These are phyloP conservation scores for Dendroctonus valens DNA, from an alignment of 1,140 invertebrate species.

Conservation along the genomic window DNA sequence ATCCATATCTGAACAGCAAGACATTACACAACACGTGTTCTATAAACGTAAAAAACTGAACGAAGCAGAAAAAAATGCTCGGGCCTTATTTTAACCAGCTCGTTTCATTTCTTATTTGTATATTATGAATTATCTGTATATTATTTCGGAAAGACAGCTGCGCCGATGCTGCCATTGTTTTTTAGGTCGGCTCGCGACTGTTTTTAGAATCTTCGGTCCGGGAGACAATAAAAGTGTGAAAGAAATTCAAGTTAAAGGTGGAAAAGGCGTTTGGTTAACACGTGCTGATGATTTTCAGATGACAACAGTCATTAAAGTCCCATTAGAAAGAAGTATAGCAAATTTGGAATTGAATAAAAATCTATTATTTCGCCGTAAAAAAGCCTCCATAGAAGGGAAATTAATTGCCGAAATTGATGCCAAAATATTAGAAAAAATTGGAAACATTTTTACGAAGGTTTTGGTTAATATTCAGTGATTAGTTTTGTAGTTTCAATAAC, in stretches of 20 bases:
- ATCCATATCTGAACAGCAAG: slow-evolving; percentile 6
- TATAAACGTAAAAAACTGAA: slow-evolving; percentile 14
- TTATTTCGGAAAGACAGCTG: slow-evolving; percentile 31
- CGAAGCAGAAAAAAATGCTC: slow-evolving; percentile 20
- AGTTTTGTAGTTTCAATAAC: no score
- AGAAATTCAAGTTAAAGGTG: slow-evolving; percentile 15
- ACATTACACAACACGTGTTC: slow-evolving; percentile 30
- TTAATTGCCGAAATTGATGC: no score
- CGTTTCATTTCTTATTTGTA: slow-evolving; percentile 29
- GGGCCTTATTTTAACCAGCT: slow-evolving; percentile 28
- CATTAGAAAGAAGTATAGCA: no score
- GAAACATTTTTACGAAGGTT: no score
- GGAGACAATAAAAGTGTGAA: slow-evolving; percentile 32
- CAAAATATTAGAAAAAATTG: no score
- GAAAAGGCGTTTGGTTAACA: slow-evolving; percentile 3
- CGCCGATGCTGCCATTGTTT: slow-evolving; percentile 22
- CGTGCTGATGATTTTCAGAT: slow-evolving; percentile 9
- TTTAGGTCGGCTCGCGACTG: slow-evolving; percentile 33
- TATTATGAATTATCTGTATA: slow-evolving; percentile 33
- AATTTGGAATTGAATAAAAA: no score
- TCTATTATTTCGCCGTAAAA: no score
- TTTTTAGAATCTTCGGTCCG: slow-evolving; percentile 37
- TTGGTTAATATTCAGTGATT: no score
- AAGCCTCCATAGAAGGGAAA: no score
- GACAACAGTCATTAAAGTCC: no score